A percentile compares a stretch with the other conserved stretches of the same genome.
Conservation (phyloP, 2,113 vertebrate species). For the Corythornis cristatus region DNA sequence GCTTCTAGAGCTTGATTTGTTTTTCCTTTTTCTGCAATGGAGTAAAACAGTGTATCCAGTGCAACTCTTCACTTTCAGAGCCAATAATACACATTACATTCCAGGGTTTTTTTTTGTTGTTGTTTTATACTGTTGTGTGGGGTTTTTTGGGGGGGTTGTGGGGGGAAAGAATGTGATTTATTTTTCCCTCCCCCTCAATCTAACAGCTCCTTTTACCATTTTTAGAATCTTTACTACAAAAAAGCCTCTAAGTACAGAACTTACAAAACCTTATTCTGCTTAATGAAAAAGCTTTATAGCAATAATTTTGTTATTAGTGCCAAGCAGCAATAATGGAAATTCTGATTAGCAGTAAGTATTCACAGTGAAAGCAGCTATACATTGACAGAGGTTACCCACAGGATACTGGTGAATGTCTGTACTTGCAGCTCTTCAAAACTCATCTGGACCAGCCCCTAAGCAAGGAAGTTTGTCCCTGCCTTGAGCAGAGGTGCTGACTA, state of each 20-base stretch:
- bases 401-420: not conserved
- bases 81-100: not conserved
- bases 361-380: not conserved
- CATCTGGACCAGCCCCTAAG: not conserved
- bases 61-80: not conserved
- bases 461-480: not conserved
- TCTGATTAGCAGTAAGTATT: not conserved
- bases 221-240: not conserved
- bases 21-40: constrained; percentile 75
- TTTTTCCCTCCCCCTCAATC: not conserved
- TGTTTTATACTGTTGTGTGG: too few relatives aligned
- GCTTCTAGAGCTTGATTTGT: constrained; percentile 77
- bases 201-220: not conserved
- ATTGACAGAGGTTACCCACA: not conserved
- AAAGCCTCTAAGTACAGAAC: not conserved
- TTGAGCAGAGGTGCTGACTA: not conserved
- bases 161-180: too few relatives aligned
- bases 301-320: not conserved
- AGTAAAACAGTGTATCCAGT: not conserved
- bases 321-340: not conserved
- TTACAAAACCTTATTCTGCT: not conserved
- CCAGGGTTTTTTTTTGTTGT: too few relatives aligned
- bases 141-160: too few relatives aligned
- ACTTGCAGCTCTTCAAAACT: not conserved
- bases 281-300: not conserved